Evolutionary conservation across 2,888 invertebrate genomes (phyloP).

Genomic region (Rhorus exstirpatorius): DNA sequence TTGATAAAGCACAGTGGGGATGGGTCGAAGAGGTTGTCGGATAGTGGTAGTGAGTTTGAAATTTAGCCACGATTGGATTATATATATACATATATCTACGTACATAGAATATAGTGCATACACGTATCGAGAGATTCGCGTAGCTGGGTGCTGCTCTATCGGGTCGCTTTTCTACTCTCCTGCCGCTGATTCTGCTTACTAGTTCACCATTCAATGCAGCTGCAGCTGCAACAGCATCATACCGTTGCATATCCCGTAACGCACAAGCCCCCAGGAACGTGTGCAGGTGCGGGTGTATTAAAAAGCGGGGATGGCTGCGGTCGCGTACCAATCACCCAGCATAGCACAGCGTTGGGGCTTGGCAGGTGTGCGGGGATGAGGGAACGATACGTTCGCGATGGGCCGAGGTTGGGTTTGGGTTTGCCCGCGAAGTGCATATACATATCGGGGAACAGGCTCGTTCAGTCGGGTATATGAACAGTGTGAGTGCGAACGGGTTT

Average conservation of each 20-base stretch:
- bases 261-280: slow-evolving; percentile 71
- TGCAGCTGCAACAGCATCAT: slow-evolving; percentile 67
- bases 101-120: slow-evolving; percentile 59
- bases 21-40: slow-evolving; percentile 48
- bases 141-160: slow-evolving; percentile 26
- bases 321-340: slow-evolving; percentile 84
- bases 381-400: slow-evolving; percentile 67
- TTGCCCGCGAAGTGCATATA: slow-evolving; percentile 57
- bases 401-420: slow-evolving; percentile 69
- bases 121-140: slow-evolving; percentile 32
- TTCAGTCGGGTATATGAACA: slow-evolving; percentile 74
- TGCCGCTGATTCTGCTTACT: slow-evolving; percentile 70
- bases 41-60: slow-evolving; percentile 60
- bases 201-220: slow-evolving; percentile 65
- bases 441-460: slow-evolving; percentile 55
- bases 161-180: slow-evolving; percentile 53
- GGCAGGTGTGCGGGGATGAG: slow-evolving; percentile 44
- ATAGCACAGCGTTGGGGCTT: slow-evolving; percentile 74
- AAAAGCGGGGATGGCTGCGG: slow-evolving; percentile 84
- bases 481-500: slow-evolving; percentile 71
- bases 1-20: slow-evolving; percentile 77
- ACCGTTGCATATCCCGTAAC: slow-evolving; percentile 73
- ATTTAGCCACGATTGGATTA: slow-evolving; percentile 60
- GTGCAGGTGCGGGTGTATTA: slow-evolving; percentile 85
- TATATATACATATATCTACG: slow-evolving; percentile 68